Evolutionary conservation across 2,888 invertebrate species (phyloP), one percentile per base, ranked within the genome.

Genomic region (Drosophila neoperkinsi): DNA sequence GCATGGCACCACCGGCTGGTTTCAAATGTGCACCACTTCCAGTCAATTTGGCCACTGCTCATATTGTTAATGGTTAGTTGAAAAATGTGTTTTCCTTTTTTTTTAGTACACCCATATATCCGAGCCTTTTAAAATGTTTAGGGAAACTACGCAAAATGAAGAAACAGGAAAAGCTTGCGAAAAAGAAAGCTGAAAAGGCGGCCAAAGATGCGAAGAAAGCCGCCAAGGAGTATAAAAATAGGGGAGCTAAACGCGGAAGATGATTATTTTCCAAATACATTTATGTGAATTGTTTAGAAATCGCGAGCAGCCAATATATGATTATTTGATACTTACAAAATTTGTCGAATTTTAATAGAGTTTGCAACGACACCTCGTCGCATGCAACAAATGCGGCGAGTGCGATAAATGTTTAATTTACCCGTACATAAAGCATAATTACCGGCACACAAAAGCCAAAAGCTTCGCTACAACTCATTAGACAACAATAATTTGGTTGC

Each of bases 11-110:
- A 10, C 92, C 92, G 1, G 79, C 74, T 5, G 86, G 84, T 11
- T 92, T 92, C 28, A 91, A 91, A 65, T 90, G 92, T 62, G 73
- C 84, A 0, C 83, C 83, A 0, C 25, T 87, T 56, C 92, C 92
- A 0, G 71, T 91, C 18, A 90, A 79, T 56, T 77, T 91, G 61
- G 77, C 64, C 0, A 84, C 81, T 18, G 81, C 86, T 0, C 41
- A 50, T 4, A 0, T 50, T 2, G 65, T 86, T 11, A 81, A 79
- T 10, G 73, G 83, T 77, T 55, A 56, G 58, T 58, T 3, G 6
- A 13, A n/a, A 55, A 36, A 38, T 9, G 3, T 5, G 2, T 0
- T 49, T 13, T 13, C 0, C 3, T n/a, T 46, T 16, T 21, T 21
- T 21, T 16, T 46, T 25, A 5, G 11, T 51, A n/a, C 11, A n/a